Conservation (phyloP, 1,140 invertebrate species). For the Pseudomyrmex sp. region DNA sequence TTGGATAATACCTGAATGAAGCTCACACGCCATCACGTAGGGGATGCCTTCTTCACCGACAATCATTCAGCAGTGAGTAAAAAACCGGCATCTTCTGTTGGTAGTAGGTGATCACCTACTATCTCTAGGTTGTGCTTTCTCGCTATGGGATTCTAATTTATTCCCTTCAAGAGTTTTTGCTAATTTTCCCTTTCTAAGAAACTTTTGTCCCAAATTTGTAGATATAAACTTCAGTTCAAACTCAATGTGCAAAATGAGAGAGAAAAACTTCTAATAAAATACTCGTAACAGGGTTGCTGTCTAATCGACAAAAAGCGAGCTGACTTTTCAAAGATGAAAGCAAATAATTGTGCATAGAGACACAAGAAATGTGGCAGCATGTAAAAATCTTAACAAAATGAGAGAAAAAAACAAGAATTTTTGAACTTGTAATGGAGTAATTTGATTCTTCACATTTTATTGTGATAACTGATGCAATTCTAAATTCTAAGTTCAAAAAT, state of each 20-base stretch:
- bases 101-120: conserved; percentile 85
- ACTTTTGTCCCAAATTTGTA: conserved; percentile 67
- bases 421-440: neutral
- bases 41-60: conserved; percentile 85
- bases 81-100: conserved; percentile 85
- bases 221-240: conserved; percentile 66
- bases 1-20: conserved; percentile 86
- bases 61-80: conserved; percentile 85
- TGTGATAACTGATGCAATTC: conserved; percentile 18
- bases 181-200: conserved; percentile 73
- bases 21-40: conserved; percentile 84
- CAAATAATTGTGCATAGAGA: conserved; percentile 65
- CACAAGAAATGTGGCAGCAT: conserved; percentile 54
- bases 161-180: conserved; percentile 67
- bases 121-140: conserved; percentile 84
- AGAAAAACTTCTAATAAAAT: conserved; percentile 60
- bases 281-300: conserved; percentile 68
- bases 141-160: conserved; percentile 82
- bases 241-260: conserved; percentile 72
- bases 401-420: conserved; percentile 28
- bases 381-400: conserved; percentile 46
- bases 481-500: conserved; percentile 36
- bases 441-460: conserved; percentile 6
- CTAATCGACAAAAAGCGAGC: conserved; percentile 54
- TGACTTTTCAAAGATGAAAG: conserved; percentile 59